Evolutionary conservation across 2,888 invertebrate species (phyloP).

Genomic region (Archips crataeganus): DNA sequence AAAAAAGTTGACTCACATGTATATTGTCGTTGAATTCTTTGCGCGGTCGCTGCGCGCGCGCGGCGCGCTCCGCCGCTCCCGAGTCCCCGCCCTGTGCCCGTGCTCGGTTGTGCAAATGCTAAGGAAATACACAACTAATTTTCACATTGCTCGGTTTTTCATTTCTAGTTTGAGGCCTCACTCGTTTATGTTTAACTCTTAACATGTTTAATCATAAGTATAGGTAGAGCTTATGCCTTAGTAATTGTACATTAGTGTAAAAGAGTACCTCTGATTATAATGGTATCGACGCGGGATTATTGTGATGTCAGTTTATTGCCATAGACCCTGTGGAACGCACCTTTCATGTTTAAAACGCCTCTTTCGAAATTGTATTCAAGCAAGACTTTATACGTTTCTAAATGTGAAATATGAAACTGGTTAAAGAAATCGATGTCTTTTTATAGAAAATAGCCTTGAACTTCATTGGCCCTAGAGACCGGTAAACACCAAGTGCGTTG

Average conservation of each 20-base stretch:
- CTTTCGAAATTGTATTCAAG: slow-evolving; percentile 43
- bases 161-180: slow-evolving; percentile 61
- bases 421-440: slow-evolving; percentile 43
- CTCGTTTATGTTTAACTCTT: slow-evolving; percentile 37
- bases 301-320: slow-evolving; percentile 37
- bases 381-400: slow-evolving; percentile 43
- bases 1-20: slow-evolving; percentile 84
- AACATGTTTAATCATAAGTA: slow-evolving; percentile 41
- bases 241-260: slow-evolving; percentile 41
- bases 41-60: slow-evolving; percentile 18
- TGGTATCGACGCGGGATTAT: slow-evolving; percentile 32
- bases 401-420: slow-evolving; percentile 44
- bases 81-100: slow-evolving; percentile 54
- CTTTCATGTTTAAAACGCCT: slow-evolving; percentile 42
- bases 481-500: slow-evolving; percentile 39
- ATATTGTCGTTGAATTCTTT: slow-evolving; percentile 73
- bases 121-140: slow-evolving; percentile 80
- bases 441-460: slow-evolving; percentile 41
- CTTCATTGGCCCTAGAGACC: slow-evolving; percentile 37
- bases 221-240: slow-evolving; percentile 42
- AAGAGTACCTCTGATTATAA: slow-evolving; percentile 19
- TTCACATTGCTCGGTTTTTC: slow-evolving; percentile 78
- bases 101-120: slow-evolving; percentile 71
- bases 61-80: slow-evolving; percentile 34
- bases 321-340: slow-evolving; percentile 36